A percentile compares a stretch with the other conserved stretches of the same genome.
Conservation (phyloP, 1,140 invertebrate genomes). For the Choristoneura fumiferana region DNA sequence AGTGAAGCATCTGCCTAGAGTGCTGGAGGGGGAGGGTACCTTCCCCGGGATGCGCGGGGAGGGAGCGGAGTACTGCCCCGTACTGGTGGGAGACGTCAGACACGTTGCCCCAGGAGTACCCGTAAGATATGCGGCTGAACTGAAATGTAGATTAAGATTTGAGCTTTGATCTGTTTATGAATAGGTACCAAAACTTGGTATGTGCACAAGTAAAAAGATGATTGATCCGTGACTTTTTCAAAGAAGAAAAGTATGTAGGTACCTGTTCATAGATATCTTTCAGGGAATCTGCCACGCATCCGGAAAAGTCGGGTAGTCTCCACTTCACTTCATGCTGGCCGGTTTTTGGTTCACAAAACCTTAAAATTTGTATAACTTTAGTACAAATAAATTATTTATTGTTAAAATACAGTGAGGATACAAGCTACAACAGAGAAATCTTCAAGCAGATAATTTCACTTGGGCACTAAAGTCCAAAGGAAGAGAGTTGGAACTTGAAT, state of each 20-base stretch:
- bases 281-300: constrained; percentile 83
- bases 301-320: constrained; percentile 86
- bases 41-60: constrained; percentile 79
- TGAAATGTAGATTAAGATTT: too few relatives aligned
- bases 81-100: constrained; percentile 68
- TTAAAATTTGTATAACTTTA: too few relatives aligned
- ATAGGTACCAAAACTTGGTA: too few relatives aligned
- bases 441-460: too few relatives aligned
- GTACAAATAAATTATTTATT: too few relatives aligned
- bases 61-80: constrained; percentile 73
- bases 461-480: too few relatives aligned
- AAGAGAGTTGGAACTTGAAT: too few relatives aligned
- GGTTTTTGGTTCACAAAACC: constrained; percentile 73
- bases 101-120: constrained; percentile 81
- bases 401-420: too few relatives aligned
- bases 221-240: too few relatives aligned
- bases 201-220: background rate
- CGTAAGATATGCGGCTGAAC: constrained; percentile 82
- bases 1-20: constrained; percentile 49
- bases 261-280: constrained; percentile 83
- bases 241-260: constrained; percentile 21
- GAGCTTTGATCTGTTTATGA: too few relatives aligned
- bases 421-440: too few relatives aligned
- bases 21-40: constrained; percentile 64
- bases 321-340: constrained; percentile 81